Percentiles rank a stretch among this genome's conserved stretches.
Conservation (phyloP, 2,113 vertebrate species). For the Podarcis raffonei region DNA sequence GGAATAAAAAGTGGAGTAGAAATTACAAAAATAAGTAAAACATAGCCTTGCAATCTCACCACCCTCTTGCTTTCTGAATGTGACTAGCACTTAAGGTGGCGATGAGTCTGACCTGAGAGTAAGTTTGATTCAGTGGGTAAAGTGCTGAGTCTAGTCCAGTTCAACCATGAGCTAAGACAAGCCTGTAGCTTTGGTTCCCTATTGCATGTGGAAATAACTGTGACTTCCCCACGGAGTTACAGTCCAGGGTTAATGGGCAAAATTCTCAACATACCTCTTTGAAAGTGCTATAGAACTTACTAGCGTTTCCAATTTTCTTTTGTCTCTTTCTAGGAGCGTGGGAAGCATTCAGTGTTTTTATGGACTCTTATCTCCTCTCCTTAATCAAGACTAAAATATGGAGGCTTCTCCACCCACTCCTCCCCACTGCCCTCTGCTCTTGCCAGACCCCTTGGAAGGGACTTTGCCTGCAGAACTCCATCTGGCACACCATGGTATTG, state of each 20-base stretch:
- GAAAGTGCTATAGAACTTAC: neutral
- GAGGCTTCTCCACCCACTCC: constrained; percentile 69
- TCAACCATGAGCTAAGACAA: neutral
- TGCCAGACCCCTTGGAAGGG: constrained; percentile 59
- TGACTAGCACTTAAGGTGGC: neutral
- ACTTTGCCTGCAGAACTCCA: constrained; percentile 57
- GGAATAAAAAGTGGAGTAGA: neutral
- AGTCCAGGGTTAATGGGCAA: neutral
- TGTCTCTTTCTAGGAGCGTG: constrained; percentile 64
- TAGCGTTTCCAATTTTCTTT: neutral
- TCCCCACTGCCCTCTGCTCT: constrained; percentile 52
- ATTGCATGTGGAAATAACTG: neutral
- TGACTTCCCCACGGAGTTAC: neutral
- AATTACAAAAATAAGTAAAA: neutral
- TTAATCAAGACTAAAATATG: constrained; percentile 74
- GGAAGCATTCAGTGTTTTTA: constrained; percentile 75
- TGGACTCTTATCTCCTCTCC: constrained; percentile 80
- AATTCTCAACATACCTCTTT: neutral
- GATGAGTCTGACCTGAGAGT: neutral
- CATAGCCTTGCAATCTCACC: neutral
- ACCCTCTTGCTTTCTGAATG: neutral
- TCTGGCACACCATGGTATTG: constrained; percentile 64
- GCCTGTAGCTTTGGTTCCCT: neutral
- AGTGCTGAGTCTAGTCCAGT: neutral
- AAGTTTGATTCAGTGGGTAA: neutral